Evolutionary conservation across 2,797 vertebrate species (phyloP).

Genomic region (Pangasius mekongensis): DNA sequence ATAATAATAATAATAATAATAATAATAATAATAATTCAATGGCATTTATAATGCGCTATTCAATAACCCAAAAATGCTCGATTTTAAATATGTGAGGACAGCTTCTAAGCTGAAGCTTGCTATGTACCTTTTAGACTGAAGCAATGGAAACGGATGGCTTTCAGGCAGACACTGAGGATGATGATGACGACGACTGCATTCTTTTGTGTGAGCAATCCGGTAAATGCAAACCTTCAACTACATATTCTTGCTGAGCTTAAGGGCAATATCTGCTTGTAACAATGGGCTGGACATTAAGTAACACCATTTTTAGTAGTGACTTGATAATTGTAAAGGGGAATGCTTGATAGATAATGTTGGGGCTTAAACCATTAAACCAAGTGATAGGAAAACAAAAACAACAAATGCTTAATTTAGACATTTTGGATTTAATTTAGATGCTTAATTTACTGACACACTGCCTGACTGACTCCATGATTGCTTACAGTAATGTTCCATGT

Average conservation of each 20-base stretch:
- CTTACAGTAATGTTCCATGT: neutral
- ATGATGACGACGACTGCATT: slow-evolving; percentile 86
- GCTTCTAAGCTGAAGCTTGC: neutral
- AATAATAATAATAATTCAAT: neutral
- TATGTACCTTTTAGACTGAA: slow-evolving; percentile 67
- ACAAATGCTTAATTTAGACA: neutral
- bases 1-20: neutral
- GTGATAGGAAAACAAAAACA: neutral
- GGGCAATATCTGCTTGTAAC: neutral
- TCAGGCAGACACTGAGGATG: slow-evolving; percentile 94
- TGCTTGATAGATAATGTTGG: neutral
- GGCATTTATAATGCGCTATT: neutral
- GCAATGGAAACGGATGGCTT: slow-evolving; percentile 87
- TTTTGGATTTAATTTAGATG: neutral
- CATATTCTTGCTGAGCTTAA: neutral
- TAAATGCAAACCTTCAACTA: slow-evolving; percentile 63
- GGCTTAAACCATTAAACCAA: neutral
- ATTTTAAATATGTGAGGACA: neutral
- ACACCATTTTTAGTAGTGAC: neutral
- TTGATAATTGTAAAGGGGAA: neutral
- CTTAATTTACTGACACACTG: neutral
- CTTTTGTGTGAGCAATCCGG: slow-evolving; percentile 76
- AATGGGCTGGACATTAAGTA: neutral
- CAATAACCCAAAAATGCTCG: neutral
- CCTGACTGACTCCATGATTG: neutral